phyloP scores from a whole-genome alignment of 2,113 vertebrate genomes.

The Puntigrus tetrazona region DNA sequence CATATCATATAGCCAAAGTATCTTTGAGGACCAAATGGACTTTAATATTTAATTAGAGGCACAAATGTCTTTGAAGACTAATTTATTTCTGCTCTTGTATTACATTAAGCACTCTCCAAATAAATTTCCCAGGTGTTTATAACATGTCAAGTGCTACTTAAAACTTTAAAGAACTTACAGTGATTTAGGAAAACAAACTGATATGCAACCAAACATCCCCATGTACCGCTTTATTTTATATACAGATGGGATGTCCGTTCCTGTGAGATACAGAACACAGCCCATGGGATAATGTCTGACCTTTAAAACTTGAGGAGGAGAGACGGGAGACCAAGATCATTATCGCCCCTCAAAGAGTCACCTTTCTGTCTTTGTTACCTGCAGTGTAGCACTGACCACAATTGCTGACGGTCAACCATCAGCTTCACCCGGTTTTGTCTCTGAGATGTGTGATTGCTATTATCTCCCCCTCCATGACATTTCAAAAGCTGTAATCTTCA shows the following conservation, averaged over 20 bases:
- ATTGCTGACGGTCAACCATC: conserved; percentile 10
- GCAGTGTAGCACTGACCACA: conserved; percentile 18
- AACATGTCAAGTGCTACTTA: background rate
- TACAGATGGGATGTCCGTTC: conserved; percentile 20
- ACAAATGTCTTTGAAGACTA: conserved; percentile 1
- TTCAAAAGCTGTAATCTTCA: conserved; percentile 31
- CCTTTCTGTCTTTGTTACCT: conserved; percentile 6
- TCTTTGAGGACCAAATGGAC: conserved; percentile 13
- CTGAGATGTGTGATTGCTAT: conserved; percentile 8
- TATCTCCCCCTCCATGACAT: conserved; percentile 7
- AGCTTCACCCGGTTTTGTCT: conserved; percentile 1
- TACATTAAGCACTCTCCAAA: conserved; percentile 6
- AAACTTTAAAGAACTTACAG: background rate
- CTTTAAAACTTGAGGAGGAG: conserved; percentile 27
- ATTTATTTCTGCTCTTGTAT: conserved; percentile 20
- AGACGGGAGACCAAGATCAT: conserved; percentile 10
- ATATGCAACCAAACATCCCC: background rate
- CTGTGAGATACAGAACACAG: conserved; percentile 4
- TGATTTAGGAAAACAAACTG: background rate
- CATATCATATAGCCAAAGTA: background rate
- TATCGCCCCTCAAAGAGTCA: background rate
- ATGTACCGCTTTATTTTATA: background rate
- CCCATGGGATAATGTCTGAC: conserved; percentile 37
- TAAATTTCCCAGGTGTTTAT: background rate
- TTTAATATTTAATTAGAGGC: conserved; percentile 17